phyloP scores from a whole-genome alignment of 2,888 invertebrate genomes.

The Adela reaumurella region DNA sequence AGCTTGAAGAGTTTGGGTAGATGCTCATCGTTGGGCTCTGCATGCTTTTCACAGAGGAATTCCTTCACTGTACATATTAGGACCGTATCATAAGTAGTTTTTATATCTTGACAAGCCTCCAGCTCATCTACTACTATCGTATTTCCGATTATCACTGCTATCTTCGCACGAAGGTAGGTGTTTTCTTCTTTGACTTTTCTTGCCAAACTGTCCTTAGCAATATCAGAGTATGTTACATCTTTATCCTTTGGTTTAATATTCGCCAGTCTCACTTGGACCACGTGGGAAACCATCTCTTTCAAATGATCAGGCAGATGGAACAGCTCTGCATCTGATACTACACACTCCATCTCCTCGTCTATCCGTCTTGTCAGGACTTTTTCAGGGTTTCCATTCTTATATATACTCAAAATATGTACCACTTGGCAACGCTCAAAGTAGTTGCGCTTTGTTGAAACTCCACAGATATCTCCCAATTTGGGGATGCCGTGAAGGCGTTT shows the following conservation, averaged over 20 bases:
- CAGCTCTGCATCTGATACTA: conserved; percentile 32
- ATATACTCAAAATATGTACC: conserved; percentile 30
- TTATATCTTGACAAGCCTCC: conserved; percentile 52
- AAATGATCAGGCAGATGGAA: conserved; percentile 51
- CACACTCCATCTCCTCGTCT: conserved; percentile 54
- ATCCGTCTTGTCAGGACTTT: conserved; percentile 51
- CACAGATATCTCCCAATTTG: conserved; percentile 56
- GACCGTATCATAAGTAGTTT: conserved; percentile 41
- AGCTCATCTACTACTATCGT: conserved; percentile 64
- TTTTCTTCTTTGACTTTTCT: conserved; percentile 28
- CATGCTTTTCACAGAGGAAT: conserved; percentile 41
- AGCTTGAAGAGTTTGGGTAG: conserved; percentile 41
- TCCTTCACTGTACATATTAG: conserved; percentile 52
- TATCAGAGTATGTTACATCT: conserved; percentile 34
- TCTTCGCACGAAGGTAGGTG: conserved; percentile 38
- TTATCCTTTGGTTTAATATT: conserved; percentile 35
- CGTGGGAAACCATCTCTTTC: conserved; percentile 38
- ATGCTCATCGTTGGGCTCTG: conserved; percentile 40
- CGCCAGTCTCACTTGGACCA: conserved; percentile 30
- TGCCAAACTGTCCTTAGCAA: conserved; percentile 26
- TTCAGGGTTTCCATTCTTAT: conserved; percentile 25
- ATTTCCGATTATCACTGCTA: conserved; percentile 56
- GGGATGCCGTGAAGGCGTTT: conserved; percentile 31
- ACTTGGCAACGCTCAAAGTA: conserved; percentile 57
- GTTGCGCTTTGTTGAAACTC: conserved; percentile 38